Conservation (phyloP, 2,113 vertebrate genomes). For the Hipposideros armiger region DNA sequence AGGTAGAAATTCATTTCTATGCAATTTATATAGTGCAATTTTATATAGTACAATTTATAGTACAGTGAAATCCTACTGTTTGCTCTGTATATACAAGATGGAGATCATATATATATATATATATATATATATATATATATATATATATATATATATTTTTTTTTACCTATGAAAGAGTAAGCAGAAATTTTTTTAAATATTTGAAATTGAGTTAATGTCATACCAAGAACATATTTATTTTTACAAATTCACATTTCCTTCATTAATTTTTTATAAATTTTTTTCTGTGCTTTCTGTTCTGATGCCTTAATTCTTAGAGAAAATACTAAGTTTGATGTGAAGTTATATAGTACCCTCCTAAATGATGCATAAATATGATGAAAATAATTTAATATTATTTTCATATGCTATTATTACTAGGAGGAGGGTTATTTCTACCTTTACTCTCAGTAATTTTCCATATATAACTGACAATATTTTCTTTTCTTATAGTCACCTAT, state of each 20-base stretch:
- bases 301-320: background rate
- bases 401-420: background rate
- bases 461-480: background rate
- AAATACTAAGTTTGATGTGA: background rate
- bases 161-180: background rate
- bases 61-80: background rate
- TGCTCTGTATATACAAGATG: background rate
- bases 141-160: too few relatives aligned
- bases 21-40: background rate
- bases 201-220: slow-evolving; percentile 6
- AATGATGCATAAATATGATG: background rate
- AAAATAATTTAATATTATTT: background rate
- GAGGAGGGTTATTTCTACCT: background rate
- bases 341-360: background rate
- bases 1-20: slow-evolving; percentile 6
- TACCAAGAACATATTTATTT: background rate
- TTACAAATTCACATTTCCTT: background rate
- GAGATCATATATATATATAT: background rate
- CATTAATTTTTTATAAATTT: background rate
- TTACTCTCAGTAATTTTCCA: background rate
- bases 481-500: background rate
- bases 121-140: too few relatives aligned
- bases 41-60: background rate
- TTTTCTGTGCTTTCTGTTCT: slow-evolving; percentile 35
- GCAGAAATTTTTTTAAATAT: background rate